A percentile compares a stretch with the other conserved stretches of the same genome.
Conservation (phyloP, 2,113 vertebrate genomes). For the Melanerpes formicivorus region DNA sequence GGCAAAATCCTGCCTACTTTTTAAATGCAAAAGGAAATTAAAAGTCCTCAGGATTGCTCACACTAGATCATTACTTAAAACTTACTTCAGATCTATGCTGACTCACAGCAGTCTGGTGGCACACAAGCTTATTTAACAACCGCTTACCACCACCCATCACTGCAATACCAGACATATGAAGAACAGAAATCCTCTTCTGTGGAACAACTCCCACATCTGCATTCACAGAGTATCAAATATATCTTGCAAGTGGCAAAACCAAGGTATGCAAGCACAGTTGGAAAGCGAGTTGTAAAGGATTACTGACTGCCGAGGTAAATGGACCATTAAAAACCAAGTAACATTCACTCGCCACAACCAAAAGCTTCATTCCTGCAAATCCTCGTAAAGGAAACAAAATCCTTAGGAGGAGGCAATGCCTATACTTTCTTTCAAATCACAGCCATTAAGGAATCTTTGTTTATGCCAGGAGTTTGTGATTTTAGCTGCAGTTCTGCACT, state of each 20-base stretch:
- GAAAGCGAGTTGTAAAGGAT: constrained; percentile 6
- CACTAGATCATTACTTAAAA: background rate
- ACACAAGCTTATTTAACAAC: background rate
- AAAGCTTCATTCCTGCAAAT: background rate
- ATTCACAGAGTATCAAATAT: constrained; percentile 44
- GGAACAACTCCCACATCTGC: constrained; percentile 44
- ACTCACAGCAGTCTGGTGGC: constrained; percentile 22
- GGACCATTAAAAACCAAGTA: constrained; percentile 51
- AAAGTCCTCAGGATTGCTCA: constrained; percentile 11
- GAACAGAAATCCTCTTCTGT: constrained; percentile 12
- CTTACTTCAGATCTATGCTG: constrained; percentile 27
- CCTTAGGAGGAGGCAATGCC: background rate
- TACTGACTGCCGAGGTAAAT: constrained; percentile 33
- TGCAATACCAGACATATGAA: background rate
- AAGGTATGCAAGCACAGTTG: constrained; percentile 50
- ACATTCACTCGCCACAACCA: background rate
- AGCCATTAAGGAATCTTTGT: background rate
- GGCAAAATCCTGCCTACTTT: constrained; percentile 30
- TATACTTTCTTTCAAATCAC: background rate
- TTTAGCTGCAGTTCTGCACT: background rate
- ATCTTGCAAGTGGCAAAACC: constrained; percentile 18
- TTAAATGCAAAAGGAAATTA: constrained; percentile 39
- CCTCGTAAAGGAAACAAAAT: constrained; percentile 4
- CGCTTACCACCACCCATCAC: constrained; percentile 2
- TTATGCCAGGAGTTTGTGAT: background rate